Conservation (phyloP, 2,888 invertebrate species). For the Eilema sororculum region DNA sequence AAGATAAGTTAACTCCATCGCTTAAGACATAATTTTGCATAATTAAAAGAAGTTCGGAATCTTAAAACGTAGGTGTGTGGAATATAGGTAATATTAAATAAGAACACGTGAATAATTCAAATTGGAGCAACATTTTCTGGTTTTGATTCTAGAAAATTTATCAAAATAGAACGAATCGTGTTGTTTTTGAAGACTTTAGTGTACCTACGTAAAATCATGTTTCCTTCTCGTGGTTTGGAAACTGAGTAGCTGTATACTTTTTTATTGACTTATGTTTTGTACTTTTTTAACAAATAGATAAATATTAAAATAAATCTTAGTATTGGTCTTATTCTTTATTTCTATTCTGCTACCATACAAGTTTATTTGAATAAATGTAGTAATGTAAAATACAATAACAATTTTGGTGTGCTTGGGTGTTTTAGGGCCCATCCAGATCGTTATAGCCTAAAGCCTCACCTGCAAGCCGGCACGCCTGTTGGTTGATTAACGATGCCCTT, state of each 20-base stretch:
- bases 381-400: background rate
- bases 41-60: slow-evolving; percentile 13
- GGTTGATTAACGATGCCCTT: background rate
- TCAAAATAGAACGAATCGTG: slow-evolving; percentile 14
- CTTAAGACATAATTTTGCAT: slow-evolving; percentile 52
- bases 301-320: background rate
- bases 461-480: background rate
- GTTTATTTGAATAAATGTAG: background rate
- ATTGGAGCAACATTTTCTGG: slow-evolving; percentile 52
- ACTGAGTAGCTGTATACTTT: background rate
- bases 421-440: no score
- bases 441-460: no score
- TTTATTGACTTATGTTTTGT: background rate
- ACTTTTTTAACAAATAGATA: background rate
- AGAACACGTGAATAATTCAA: slow-evolving; percentile 38
- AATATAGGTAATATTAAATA: slow-evolving; percentile 43
- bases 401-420: no score
- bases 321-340: background rate
- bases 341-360: background rate
- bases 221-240: background rate
- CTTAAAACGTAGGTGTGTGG: slow-evolving; percentile 48
- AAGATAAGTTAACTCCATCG: slow-evolving; percentile 37
- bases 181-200: slow-evolving; percentile 6
- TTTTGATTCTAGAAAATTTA: slow-evolving; percentile 29
- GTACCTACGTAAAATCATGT: background rate